Percentiles rank a stretch among this genome's conserved stretches.
Conservation (phyloP, 2,113 vertebrate species). For the Coryphaenoides rupestris region DNA sequence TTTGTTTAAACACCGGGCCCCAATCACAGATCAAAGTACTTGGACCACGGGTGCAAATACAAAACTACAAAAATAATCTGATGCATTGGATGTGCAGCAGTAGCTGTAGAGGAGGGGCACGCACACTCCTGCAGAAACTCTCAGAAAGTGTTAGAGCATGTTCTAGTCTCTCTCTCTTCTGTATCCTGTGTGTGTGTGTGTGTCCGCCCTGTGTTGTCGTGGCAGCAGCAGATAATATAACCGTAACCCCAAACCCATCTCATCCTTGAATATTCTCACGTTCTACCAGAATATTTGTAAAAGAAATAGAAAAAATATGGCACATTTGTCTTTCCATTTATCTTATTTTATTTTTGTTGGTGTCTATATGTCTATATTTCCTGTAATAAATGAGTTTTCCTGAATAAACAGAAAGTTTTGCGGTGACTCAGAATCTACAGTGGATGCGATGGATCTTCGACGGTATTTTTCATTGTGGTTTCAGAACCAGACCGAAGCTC, state of each 20-base stretch:
- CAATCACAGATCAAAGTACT: neutral
- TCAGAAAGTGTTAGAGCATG: constrained; percentile 62
- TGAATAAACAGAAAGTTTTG: neutral
- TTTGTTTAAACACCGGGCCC: no score
- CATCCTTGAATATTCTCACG: constrained; percentile 44
- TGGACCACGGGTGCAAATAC: neutral
- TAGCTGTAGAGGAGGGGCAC: constrained; percentile 38
- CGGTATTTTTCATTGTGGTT: neutral
- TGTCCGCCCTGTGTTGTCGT: constrained; percentile 22
- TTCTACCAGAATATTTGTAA: constrained; percentile 67
- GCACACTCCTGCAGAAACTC: constrained; percentile 47
- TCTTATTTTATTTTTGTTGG: neutral
- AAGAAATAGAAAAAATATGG: no score
- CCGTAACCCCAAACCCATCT: no score
- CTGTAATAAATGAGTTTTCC: neutral
- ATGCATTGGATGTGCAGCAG: constrained; percentile 34
- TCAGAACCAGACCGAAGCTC: neutral
- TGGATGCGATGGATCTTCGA: neutral
- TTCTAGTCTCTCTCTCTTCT: constrained; percentile 37
- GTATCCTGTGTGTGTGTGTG: constrained; percentile 14
- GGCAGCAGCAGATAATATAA: constrained; percentile 37
- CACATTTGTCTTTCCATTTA: constrained; percentile 44
- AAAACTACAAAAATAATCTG: constrained; percentile 25
- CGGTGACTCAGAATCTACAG: neutral
- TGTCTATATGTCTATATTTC: neutral